Evolutionary conservation across 2,888 invertebrate species (phyloP), one percentile per base, ranked within the genome.

Genomic region (Chalcosyrphus nemorum): DNA sequence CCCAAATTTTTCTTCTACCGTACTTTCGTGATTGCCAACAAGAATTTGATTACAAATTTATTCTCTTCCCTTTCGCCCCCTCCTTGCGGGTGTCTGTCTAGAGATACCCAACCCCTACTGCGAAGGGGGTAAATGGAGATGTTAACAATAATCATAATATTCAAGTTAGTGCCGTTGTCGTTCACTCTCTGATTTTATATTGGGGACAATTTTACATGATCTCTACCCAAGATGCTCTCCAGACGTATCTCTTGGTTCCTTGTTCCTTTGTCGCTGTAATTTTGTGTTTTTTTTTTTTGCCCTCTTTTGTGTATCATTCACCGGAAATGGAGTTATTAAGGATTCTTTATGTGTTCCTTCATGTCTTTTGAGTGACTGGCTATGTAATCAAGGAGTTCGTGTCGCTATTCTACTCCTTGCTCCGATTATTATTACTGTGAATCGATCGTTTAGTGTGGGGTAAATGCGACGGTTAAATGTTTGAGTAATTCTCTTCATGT

Each of bases 41-140:
- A 38, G 63, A 84, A 80, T 84, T 78, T 84, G 78, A 78, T 84
- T 82, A 77, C 77, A 77, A 81, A 81, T 81, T 76, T 76, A 71
- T 76, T 81, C 75, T 13, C n/a, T 13, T 56, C 50, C 45, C 41
- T 19, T n/a, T 54, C 11, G 41, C 24, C 17, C 32, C n/a, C n/a
- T n/a, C n/a, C n/a, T n/a, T n/a, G n/a, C n/a, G n/a, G n/a, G n/a
- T 32, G 43, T 74, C 27, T 63, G 13, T 35, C 24, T 17, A n/a
- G 43, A 13, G 13, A 1, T 29, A n/a, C 32, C 27, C 57, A 24
- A 11, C 32, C 32, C 32, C 32, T 9, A 11, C 35, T 47, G 68
- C 21, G 47, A 78, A 72, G 11, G 68, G 68, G 80, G 68, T 74
- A 61, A 70, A 74, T 74, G 78, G 50, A 57, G 78, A 84, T 78